phyloP scores from a whole-genome alignment of 1,140 invertebrate species.

The Plectrocnemia conspersa region DNA sequence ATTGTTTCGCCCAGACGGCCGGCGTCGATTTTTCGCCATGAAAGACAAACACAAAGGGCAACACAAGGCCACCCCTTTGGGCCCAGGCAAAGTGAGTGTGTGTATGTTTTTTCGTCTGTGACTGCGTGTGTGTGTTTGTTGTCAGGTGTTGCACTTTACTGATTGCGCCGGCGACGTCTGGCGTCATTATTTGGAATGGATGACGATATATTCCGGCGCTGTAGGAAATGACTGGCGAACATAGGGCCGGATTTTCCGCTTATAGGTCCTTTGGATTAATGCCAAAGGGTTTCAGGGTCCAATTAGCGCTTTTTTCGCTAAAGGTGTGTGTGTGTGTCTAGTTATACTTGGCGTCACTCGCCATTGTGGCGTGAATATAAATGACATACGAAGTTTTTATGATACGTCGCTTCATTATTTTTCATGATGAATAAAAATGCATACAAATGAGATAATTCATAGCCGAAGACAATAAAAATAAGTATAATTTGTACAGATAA shows the following conservation, averaged over 20 bases:
- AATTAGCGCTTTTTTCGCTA: too few species aligned
- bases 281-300: too few species aligned
- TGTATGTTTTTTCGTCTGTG: not conserved
- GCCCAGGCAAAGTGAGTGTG: not conserved
- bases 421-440: too few species aligned
- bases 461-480: too few species aligned
- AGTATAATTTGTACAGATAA: too few species aligned
- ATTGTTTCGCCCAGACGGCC: constrained; percentile 30
- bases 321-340: too few species aligned
- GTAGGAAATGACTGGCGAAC: constrained; percentile 4
- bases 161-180: constrained; percentile 26
- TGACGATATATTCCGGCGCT: constrained; percentile 18
- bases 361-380: too few species aligned
- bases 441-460: too few species aligned
- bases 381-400: too few species aligned
- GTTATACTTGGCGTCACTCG: too few species aligned
- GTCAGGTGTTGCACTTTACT: constrained; percentile 34
- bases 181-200: constrained; percentile 31
- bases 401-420: too few species aligned
- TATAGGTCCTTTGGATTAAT: not conserved
- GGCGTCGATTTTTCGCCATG: constrained; percentile 31
- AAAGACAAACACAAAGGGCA: constrained; percentile 26
- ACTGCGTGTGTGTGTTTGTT: not conserved
- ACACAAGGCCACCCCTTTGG: not conserved
- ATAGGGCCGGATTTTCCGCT: not conserved